These are phyloP conservation scores for Penelope pileata DNA, from an alignment of 2,113 vertebrate species.

Conservation along the genomic window DNA sequence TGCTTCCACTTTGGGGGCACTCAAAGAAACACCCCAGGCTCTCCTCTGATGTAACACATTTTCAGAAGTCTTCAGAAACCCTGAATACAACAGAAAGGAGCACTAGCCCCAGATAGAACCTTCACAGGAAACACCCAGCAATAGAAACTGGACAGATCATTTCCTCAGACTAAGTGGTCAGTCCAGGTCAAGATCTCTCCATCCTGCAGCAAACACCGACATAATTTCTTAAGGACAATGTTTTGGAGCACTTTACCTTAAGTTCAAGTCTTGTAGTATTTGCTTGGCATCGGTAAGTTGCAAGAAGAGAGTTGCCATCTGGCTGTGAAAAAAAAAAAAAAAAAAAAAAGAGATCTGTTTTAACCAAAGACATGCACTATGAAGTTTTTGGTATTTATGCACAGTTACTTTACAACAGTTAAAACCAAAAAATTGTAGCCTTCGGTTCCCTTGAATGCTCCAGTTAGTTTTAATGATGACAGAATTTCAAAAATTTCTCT, in stretches of 20 bases:
- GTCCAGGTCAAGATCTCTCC: neutral
- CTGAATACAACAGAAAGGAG: neutral
- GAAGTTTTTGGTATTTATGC: neutral
- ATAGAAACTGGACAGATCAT: neutral
- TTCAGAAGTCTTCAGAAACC: neutral
- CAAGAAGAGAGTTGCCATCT: slow-evolving; percentile 94
- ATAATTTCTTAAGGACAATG: neutral
- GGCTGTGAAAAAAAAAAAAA: slow-evolving; percentile 75
- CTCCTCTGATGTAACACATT: neutral
- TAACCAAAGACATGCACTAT: neutral
- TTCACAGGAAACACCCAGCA: neutral
- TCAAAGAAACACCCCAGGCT: neutral
- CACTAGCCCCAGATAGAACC: neutral
- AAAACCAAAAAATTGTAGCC: neutral
- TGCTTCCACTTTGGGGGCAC: neutral
- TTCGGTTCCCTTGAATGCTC: neutral
- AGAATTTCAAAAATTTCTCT: neutral
- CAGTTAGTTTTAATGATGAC: neutral
- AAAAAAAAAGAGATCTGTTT: neutral
- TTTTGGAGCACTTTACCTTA: slow-evolving; percentile 81
- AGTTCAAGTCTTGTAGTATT: slow-evolving; percentile 96
- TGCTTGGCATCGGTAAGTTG: slow-evolving; percentile 96
- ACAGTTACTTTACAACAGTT: neutral
- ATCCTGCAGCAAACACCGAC: neutral
- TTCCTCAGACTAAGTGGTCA: neutral